Evolutionary conservation across 2,797 vertebrate genomes (phyloP), one percentile per base, ranked within the genome.

Genomic region (Helostoma temminkii): DNA sequence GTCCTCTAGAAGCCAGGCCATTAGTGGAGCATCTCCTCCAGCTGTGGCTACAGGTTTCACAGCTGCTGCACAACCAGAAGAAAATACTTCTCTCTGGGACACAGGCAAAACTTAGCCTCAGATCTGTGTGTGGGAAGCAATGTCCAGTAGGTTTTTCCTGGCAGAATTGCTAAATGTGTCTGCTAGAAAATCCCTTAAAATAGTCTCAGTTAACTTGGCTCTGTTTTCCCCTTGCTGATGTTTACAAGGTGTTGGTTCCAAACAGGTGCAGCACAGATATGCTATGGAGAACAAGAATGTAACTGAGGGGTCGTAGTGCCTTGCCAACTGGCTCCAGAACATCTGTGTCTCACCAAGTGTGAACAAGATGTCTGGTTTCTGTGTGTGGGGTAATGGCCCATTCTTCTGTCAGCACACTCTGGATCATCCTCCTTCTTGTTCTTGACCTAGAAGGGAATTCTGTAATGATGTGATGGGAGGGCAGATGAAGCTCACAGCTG

Each of bases 401-500:
- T 65, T 82, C 55, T 61, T 87, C 61, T 74, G 65, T 78, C 81
- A 80, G 66, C 77, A 43, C 66, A 32, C 81, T 73, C 66, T 49
- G 74, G 81, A 80, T 83, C 83, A 52, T 68, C 76, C 76, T 42
- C 76, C 69, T 73, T 55, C 81, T 81, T 82, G 78, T 89, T 89
- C 86, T 85, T 62, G 73, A 81, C 77, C 81, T 89, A 59, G 78
- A 76, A 72, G 86, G 81, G 90, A 82, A 71, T 85, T 86, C 85
- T 74, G 72, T 88, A 86, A 83, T 84, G 88, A 91, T 86, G 78
- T 79, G 88, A 88, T 85, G 86, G 86, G 90, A 89, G 86, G 86
- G 87, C 78, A 85, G 84, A 88, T 84, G 88, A 89, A 76, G 64
- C 88, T 87, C 77, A 58, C 73, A 66, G 85, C 84, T 87, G 85